Conservation (phyloP, 2,113 vertebrate species). For the Protobothrops flavoviridis region DNA sequence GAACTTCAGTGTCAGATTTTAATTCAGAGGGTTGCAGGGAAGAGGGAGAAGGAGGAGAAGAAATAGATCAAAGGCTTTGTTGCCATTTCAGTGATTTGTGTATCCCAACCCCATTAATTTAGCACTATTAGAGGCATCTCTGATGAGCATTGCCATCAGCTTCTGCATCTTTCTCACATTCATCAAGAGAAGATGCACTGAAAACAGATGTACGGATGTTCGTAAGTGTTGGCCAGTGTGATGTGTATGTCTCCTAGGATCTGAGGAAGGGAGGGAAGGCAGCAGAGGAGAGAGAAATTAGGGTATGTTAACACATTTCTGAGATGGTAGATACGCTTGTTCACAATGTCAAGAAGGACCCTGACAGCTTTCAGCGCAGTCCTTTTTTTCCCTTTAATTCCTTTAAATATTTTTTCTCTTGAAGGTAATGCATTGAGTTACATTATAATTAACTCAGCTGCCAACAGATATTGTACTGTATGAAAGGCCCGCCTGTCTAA, state of each 20-base stretch:
- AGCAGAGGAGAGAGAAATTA: not conserved
- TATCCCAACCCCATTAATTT: not conserved
- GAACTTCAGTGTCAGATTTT: conserved; percentile 7
- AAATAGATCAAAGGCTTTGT: not conserved
- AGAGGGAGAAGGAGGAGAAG: not conserved
- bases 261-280: conserved; percentile 6
- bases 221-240: not conserved
- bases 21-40: conserved; percentile 27
- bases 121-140: not conserved
- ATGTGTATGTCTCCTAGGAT: conserved; percentile 17
- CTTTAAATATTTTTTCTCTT: conserved; percentile 69
- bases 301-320: conserved; percentile 36
- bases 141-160: conserved; percentile 29
- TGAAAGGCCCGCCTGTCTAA: conserved; percentile 74
- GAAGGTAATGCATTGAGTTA: conserved; percentile 76
- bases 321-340: conserved; percentile 57
- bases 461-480: conserved; percentile 88
- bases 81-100: conserved; percentile 27
- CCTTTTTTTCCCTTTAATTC: conserved; percentile 63
- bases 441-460: conserved; percentile 92
- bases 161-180: conserved; percentile 37
- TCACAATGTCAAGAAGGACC: conserved; percentile 75
- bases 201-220: conserved; percentile 2
- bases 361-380: conserved; percentile 84
- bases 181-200: conserved; percentile 37